Percentiles rank a stretch among this genome's conserved stretches.
These are phyloP conservation scores for Caenorhabditis elegans DNA, from an alignment of 1,140 invertebrate genomes.

Conservation along the genomic window WBcel235 BX284602.5:11499501-11500000, in stretches of 20 bases:
- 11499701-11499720: background rate
- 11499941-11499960: no score
- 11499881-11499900: no score
- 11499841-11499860: background rate
- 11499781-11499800: background rate
- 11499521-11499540: background rate
- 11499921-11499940: no score
- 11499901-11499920: no score
- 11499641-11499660: background rate
- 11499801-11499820: background rate
- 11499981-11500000: no score
- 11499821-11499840: background rate
- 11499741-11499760: background rate
- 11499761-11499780: background rate
- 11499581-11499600: background rate
- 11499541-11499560: no score
- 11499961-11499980: no score
- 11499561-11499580: background rate
- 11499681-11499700: background rate
- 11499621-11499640: background rate
- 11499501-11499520: background rate
- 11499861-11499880: background rate
- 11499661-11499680: background rate
- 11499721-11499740: background rate
- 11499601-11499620: background rate